Evolutionary conservation across 1,140 invertebrate species (phyloP).

Genomic region (Drosophila tropicalis): DNA sequence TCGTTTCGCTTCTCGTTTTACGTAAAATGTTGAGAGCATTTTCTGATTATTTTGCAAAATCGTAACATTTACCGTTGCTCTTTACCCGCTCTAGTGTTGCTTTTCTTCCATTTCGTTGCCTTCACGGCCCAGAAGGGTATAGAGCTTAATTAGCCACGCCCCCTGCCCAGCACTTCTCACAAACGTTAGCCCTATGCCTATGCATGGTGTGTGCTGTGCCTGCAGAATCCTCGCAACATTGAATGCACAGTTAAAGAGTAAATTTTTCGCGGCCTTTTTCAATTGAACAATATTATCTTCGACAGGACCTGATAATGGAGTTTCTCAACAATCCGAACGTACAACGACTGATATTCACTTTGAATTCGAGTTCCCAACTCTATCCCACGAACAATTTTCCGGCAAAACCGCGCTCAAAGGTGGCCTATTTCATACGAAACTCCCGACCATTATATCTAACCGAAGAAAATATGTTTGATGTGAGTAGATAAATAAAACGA

Average conservation of each 20-base stretch:
- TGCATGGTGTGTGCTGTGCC: conserved; percentile 12
- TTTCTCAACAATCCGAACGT: conserved; percentile 85
- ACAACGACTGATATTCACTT: conserved; percentile 84
- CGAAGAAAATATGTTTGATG: conserved; percentile 85
- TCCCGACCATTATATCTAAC: conserved; percentile 83
- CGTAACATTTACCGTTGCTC: conserved; percentile 65
- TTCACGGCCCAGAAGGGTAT: conserved; percentile 21
- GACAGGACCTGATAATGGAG: conserved; percentile 37
- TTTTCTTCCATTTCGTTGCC: conserved; percentile 13
- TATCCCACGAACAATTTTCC: conserved; percentile 75
- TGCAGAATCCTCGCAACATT: conserved; percentile 33
- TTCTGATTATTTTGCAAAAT: conserved; percentile 81
- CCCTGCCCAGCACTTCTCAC: neutral
- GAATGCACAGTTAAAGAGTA: conserved; percentile 42
- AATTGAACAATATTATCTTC: conserved; percentile 12
- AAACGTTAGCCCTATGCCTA: neutral
- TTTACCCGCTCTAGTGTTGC: neutral
- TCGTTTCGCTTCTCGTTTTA: conserved; percentile 49
- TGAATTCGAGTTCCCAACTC: conserved; percentile 83
- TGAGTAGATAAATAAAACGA: conserved; percentile 71
- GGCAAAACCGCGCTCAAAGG: conserved; percentile 83
- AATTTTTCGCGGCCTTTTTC: conserved; percentile 15
- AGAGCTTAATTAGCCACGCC: conserved; percentile 60
- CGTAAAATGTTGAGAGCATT: conserved; percentile 70
- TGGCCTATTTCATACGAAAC: conserved; percentile 88